A percentile compares a stretch with the other conserved stretches of the same genome.
Conservation (phyloP, 2,888 invertebrate species). For the Lasioglossum leucozonium region DNA sequence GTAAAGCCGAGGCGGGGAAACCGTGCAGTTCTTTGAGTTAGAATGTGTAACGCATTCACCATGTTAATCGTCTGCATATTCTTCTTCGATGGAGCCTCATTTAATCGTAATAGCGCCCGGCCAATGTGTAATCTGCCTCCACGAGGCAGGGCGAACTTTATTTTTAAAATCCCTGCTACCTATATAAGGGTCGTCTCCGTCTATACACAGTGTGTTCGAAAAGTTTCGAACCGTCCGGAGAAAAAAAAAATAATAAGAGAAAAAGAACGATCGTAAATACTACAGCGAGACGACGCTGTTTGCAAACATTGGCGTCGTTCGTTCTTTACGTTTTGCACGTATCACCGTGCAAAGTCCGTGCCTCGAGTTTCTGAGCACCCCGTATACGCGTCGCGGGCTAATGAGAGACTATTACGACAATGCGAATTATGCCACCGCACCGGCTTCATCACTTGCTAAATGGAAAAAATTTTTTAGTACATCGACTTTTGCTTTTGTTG, state of each 20-base stretch:
- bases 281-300: background rate
- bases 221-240: background rate
- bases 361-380: background rate
- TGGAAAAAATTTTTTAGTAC: background rate
- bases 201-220: slow-evolving; percentile 20
- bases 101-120: slow-evolving; percentile 50
- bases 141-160: slow-evolving; percentile 53
- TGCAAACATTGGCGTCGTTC: background rate
- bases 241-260: too few species aligned
- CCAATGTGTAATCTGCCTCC: slow-evolving; percentile 37
- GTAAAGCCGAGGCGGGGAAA: slow-evolving; percentile 30
- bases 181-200: slow-evolving; percentile 23
- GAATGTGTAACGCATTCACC: slow-evolving; percentile 40
- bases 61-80: slow-evolving; percentile 55
- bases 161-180: slow-evolving; percentile 52
- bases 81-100: slow-evolving; percentile 68
- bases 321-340: background rate
- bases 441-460: background rate
- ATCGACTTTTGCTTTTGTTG: background rate
- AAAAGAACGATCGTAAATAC: background rate
- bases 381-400: background rate
- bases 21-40: slow-evolving; percentile 38
- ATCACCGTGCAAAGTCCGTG: slow-evolving; percentile 11
- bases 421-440: background rate
- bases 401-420: slow-evolving; percentile 9